These are phyloP conservation scores for Euthynnus affinis DNA, from an alignment of 2,797 vertebrate genomes.

Conservation along the genomic window DNA sequence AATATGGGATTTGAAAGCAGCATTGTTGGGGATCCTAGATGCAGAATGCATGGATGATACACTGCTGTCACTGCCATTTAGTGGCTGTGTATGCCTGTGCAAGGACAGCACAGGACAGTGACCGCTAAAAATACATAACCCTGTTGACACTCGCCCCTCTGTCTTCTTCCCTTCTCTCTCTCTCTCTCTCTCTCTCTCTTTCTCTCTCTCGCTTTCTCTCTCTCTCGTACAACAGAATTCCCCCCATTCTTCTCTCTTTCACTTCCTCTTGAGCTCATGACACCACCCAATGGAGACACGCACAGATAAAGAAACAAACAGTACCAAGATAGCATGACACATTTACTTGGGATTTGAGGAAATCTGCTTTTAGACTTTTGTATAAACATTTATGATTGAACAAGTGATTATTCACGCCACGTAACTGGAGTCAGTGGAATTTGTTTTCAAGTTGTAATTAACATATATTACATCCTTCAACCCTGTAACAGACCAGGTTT, in stretches of 20 bases:
- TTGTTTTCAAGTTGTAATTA: too few relatives aligned
- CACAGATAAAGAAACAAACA: conserved; percentile 10
- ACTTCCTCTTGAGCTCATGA: conserved; percentile 36
- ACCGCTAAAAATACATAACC: conserved; percentile 71
- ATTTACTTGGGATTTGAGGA: neutral
- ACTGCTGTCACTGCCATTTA: neutral
- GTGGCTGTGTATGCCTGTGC: neutral
- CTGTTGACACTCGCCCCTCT: conserved; percentile 61
- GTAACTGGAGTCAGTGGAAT: too few relatives aligned
- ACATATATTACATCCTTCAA: too few relatives aligned
- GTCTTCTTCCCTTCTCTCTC: conserved; percentile 46
- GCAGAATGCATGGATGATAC: neutral
- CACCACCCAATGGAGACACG: conserved; percentile 23
- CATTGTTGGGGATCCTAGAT: conserved; percentile 11
- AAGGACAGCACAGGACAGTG: conserved; percentile 58
- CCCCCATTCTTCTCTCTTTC: conserved; percentile 58
- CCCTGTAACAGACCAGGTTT: too few relatives aligned
- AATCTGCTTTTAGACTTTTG: neutral
- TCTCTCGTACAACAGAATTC: conserved; percentile 54
- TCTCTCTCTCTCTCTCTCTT: neutral
- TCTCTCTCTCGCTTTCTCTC: conserved; percentile 20
- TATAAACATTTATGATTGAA: neutral
- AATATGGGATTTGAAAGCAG: conserved; percentile 28
- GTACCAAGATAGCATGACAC: neutral
- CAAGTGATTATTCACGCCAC: neutral